phyloP scores from a whole-genome alignment of 2,113 vertebrate species.

The Acinonyx jubatus region DNA sequence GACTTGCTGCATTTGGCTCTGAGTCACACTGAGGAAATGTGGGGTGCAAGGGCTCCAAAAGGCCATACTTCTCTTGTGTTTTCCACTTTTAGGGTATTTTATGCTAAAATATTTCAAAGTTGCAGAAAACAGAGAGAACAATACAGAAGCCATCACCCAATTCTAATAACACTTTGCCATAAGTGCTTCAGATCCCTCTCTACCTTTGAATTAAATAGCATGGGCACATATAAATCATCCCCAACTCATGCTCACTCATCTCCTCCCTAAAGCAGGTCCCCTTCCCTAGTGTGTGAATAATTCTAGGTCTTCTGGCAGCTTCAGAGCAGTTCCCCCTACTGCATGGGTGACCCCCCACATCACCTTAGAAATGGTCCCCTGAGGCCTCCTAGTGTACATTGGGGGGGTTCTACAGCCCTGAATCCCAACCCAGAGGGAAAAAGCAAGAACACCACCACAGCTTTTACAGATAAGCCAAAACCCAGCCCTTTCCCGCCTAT shows the following conservation, averaged over 20 bases:
- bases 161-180: background rate
- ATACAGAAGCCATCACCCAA: background rate
- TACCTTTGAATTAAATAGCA: background rate
- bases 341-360: background rate
- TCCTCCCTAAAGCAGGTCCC: background rate
- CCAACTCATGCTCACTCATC: background rate
- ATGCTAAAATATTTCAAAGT: background rate
- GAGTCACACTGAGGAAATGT: background rate
- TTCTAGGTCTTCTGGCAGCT: background rate
- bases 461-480: background rate
- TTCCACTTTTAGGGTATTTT: background rate
- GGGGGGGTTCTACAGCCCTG: background rate
- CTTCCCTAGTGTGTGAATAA: background rate
- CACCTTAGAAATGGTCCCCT: background rate
- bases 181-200: background rate
- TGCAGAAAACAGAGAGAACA: background rate
- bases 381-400: background rate
- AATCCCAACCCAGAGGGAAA: background rate
- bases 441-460: background rate
- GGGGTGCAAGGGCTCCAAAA: background rate
- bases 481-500: background rate
- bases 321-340: background rate
- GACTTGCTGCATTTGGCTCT: background rate
- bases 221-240: background rate
- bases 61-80: background rate